Conservation (phyloP, 1,140 invertebrate genomes). For the Asobara japonica region DNA sequence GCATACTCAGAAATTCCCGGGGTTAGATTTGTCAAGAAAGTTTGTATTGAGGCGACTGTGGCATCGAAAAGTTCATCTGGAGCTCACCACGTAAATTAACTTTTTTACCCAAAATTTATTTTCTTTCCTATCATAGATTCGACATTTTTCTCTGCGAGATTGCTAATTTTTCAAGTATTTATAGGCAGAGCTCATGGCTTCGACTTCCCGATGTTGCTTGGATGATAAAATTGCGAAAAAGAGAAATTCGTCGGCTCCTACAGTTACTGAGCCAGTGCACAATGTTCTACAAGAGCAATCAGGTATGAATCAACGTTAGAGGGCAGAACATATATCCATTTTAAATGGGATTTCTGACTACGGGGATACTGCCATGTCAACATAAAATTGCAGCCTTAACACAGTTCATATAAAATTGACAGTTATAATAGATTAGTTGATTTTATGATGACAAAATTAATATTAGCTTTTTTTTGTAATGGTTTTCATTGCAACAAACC, state of each 20-base stretch:
- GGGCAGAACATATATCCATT: no score
- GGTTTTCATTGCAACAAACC: no score
- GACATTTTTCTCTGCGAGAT: background rate
- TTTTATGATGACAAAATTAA: no score
- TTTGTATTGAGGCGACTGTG: constrained; percentile 52
- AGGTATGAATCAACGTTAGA: background rate
- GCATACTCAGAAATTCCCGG: constrained; percentile 49
- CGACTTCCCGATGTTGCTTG: background rate
- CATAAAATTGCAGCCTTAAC: no score
- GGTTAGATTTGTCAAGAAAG: constrained; percentile 61
- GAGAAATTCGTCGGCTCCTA: background rate
- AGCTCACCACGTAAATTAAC: background rate
- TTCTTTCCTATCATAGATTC: background rate
- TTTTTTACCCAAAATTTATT: background rate
- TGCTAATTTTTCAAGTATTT: background rate
- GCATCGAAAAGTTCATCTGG: constrained; percentile 27
- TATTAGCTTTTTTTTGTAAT: background rate
- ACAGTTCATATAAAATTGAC: no score
- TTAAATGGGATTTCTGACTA: no score
- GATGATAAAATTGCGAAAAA: background rate
- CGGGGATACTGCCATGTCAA: no score
- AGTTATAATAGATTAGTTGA: no score
- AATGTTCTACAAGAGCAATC: background rate
- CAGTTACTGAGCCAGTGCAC: background rate
- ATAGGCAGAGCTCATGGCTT: background rate